These are phyloP conservation scores for Rattus rattus DNA, from an alignment of 2,113 vertebrate genomes.

Conservation along the genomic window DNA sequence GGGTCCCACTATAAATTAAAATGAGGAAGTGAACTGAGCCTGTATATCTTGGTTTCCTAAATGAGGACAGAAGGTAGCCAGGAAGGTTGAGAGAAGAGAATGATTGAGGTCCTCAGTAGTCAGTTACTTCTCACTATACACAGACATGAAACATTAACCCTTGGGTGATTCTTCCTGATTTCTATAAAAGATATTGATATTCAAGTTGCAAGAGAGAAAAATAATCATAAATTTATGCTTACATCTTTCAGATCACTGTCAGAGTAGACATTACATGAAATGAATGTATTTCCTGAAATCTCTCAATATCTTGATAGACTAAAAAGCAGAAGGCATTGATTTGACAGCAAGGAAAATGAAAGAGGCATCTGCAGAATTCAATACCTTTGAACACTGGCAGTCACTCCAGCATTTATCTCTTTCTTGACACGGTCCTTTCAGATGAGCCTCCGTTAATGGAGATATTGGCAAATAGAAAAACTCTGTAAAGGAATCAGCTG, in stretches of 20 bases:
- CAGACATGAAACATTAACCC: background rate
- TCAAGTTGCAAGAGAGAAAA: background rate
- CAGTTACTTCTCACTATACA: background rate
- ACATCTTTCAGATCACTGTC: constrained; percentile 33
- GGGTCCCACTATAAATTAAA: background rate
- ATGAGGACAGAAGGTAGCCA: background rate
- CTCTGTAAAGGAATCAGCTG: background rate
- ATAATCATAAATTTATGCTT: background rate
- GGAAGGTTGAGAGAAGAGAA: background rate
- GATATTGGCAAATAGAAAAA: background rate
- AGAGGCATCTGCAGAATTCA: constrained; percentile 20
- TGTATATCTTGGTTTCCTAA: background rate
- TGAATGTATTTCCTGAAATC: constrained; percentile 34
- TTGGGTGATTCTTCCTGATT: background rate
- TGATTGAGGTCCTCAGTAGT: background rate
- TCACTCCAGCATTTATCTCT: constrained; percentile 24
- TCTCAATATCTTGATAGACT: constrained; percentile 35
- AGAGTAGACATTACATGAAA: constrained; percentile 32
- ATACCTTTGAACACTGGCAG: constrained; percentile 38
- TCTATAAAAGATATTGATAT: background rate
- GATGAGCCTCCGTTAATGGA: constrained; percentile 39
- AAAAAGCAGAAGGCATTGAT: constrained; percentile 45
- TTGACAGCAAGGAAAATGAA: constrained; percentile 57
- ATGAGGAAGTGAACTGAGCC: too few relatives aligned
- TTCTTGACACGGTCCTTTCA: constrained; percentile 21